phyloP scores from a whole-genome alignment of 1,140 invertebrate genomes.

The Zaprionus davidi region DNA sequence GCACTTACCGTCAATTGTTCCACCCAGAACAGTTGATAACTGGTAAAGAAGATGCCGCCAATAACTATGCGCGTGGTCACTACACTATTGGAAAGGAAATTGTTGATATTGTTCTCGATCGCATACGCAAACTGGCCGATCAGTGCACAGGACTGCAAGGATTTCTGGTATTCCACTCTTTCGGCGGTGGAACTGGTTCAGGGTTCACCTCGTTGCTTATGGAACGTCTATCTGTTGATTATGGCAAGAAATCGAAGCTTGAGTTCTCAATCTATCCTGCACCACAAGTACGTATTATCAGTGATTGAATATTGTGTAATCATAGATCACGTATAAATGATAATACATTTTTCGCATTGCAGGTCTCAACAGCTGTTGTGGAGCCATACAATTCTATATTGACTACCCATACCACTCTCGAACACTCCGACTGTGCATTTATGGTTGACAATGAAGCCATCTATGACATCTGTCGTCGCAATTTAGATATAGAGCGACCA shows the following conservation, averaged over 20 bases:
- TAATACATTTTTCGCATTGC: not conserved
- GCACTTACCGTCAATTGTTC: constrained; percentile 90
- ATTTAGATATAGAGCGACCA: constrained; percentile 93
- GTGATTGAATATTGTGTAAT: constrained; percentile 63
- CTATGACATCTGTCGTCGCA: constrained; percentile 94
- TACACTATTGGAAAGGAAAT: constrained; percentile 95
- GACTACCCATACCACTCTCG: constrained; percentile 92
- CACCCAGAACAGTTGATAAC: constrained; percentile 91
- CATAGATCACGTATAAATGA: not conserved
- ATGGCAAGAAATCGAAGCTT: constrained; percentile 92
- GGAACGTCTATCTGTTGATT: constrained; percentile 92
- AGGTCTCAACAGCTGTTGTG: constrained; percentile 92
- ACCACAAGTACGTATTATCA: constrained; percentile 88
- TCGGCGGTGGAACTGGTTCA: constrained; percentile 93
- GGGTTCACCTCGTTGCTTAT: constrained; percentile 93
- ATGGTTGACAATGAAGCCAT: constrained; percentile 96
- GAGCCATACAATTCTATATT: constrained; percentile 94
- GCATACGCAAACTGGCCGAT: constrained; percentile 90
- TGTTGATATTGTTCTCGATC: constrained; percentile 91
- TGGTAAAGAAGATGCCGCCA: constrained; percentile 92
- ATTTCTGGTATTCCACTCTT: constrained; percentile 94
- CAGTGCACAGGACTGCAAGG: constrained; percentile 92
- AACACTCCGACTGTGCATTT: constrained; percentile 93
- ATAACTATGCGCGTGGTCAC: constrained; percentile 93
- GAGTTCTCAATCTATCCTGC: constrained; percentile 94